phyloP scores from a whole-genome alignment of 1,140 invertebrate species.

The Dinoponera quadriceps region DNA sequence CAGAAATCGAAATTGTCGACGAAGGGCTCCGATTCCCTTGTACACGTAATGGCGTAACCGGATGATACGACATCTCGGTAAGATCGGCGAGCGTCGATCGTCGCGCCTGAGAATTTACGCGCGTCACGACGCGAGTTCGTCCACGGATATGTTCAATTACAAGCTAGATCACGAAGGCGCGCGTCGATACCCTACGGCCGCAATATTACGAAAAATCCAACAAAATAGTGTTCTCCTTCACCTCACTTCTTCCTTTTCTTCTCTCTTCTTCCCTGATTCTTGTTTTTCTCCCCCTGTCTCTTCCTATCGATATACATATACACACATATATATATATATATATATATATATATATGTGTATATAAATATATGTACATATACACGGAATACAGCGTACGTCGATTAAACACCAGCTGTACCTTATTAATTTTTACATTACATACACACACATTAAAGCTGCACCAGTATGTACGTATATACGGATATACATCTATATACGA shows the following conservation, averaged over 20 bases:
- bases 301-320: too few species aligned
- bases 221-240: conserved; percentile 25
- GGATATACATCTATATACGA: conserved; percentile 66
- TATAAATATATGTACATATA: conserved; percentile 61
- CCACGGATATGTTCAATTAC: conserved; percentile 53
- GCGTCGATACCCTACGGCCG: conserved; percentile 48
- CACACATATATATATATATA: conserved; percentile 12
- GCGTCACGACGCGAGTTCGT: background rate
- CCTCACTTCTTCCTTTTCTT: background rate
- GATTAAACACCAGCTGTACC: conserved; percentile 68
- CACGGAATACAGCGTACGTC: conserved; percentile 60
- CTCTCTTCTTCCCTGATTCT: too few species aligned
- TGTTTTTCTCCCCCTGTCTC: background rate
- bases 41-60: background rate
- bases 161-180: conserved; percentile 28
- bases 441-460: conserved; percentile 73
- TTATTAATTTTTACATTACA: conserved; percentile 68
- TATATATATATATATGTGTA: conserved; percentile 2
- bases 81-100: background rate
- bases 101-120: conserved; percentile 15
- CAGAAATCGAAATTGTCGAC: conserved; percentile 1
- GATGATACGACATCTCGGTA: conserved; percentile 18
- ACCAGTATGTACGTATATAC: conserved; percentile 61
- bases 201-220: conserved; percentile 59
- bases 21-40: conserved; percentile 1